Base-by-base conservation (phyloP, 2,888 invertebrate species). In the Lochmaea capreae region DNA sequence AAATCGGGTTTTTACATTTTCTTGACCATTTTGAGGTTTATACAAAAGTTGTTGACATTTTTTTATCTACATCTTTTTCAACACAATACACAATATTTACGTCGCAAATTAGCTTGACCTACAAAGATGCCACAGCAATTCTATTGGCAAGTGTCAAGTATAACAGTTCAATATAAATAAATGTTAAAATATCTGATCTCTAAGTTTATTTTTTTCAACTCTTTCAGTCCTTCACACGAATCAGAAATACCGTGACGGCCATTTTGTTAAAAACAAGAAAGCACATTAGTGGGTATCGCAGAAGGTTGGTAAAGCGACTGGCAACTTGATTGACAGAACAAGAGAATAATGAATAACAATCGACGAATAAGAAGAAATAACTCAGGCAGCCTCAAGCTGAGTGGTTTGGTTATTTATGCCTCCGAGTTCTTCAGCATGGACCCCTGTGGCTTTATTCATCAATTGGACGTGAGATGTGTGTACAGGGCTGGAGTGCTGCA, bases 281-380 rank as follows among this genome's bases (percentile, higher is more conserved):
- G 43, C 62, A 42, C 43, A 63, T 63, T 70, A 33, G 61, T 69
- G 68, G 49, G 57, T 14, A 57, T 63, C 39, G 43, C 58, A 65
- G 65, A 46, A 71, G 71, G 71, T 22, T 61, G 71, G 71, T 39
- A 18, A 46, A 71, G 12, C 57, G 52, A 42, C 63, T 26, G 63
- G 49, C 52, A 57, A 49, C 42, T 66, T 84, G 84, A 84, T 84
- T 84, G 84, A 84, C 84, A 84, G 83, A 79, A 84, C 83, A 84
- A 84, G 78, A 79, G 83, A 80, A 78, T 79, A 79, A 80, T 80
- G 83, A 80, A 78, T 79, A 79, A 80, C 80, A 82, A 83, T 81
- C 83, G 82, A 82, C 84, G 84, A 84, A 85, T 84, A 81, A 81
- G 83, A 81, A 81, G 74, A 74, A 77, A 76, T 76, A 72, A 74